phyloP scores from a whole-genome alignment of 2,797 vertebrate species.

The Tinamus major region DNA sequence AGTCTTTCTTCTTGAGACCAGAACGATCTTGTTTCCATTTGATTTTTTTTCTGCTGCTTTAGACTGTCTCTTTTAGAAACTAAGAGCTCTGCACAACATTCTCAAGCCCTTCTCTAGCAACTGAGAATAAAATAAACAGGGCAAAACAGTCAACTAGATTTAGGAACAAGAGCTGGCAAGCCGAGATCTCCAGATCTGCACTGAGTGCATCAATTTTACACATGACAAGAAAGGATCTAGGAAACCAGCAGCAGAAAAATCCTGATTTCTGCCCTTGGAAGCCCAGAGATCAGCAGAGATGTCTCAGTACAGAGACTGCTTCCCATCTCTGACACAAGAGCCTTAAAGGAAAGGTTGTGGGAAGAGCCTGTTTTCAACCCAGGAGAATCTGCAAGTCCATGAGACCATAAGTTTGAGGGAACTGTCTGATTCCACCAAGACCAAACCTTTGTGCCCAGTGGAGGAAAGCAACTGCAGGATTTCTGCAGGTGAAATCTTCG shows the following conservation, averaged over 20 bases:
- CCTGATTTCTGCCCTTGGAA: neutral
- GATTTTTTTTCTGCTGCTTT: neutral
- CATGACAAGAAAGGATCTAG: neutral
- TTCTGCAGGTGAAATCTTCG: neutral
- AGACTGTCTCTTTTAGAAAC: neutral
- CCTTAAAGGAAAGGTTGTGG: neutral
- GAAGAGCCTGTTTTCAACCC: neutral
- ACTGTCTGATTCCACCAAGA: neutral
- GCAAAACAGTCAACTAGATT: neutral
- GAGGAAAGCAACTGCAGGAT: neutral
- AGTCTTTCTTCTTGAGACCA: neutral
- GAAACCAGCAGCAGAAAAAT: neutral
- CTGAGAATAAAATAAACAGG: neutral
- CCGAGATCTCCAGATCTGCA: neutral
- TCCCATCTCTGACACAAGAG: neutral
- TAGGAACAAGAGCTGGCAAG: neutral
- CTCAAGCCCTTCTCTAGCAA: neutral
- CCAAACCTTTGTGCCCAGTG: neutral
- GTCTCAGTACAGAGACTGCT: neutral
- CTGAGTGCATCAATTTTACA: neutral
- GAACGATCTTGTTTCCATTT: neutral
- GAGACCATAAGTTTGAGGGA: neutral
- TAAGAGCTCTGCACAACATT: neutral
- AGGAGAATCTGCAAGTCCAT: neutral
- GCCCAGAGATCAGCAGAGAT: neutral